Evolutionary conservation across 92 coral and sea anemone genomes (phyloP).

Genomic region (Nematostella vectensis): DNA sequence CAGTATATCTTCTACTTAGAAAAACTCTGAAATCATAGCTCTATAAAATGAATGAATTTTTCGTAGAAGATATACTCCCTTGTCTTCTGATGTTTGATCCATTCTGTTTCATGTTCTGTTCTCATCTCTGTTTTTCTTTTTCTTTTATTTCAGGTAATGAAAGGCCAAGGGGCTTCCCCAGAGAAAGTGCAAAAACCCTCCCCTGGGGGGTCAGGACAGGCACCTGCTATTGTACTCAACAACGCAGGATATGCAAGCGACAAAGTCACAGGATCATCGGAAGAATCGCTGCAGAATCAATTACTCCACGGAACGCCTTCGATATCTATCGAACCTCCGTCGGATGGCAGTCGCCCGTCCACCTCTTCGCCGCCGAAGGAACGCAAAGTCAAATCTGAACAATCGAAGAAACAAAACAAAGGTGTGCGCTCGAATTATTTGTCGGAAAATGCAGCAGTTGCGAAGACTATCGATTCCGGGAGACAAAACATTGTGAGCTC

Average conservation of each 20-base stretch:
- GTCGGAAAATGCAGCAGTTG: background rate
- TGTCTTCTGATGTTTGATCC: too few species aligned
- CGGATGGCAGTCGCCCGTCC: constrained; percentile 2
- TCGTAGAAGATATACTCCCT: too few species aligned
- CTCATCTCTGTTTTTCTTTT: too few species aligned
- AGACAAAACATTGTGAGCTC: background rate
- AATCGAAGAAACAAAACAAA: background rate
- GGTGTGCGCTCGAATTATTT: background rate
- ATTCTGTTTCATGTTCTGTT: too few species aligned
- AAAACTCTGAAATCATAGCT: too few species aligned
- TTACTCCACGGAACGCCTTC: constrained; percentile 11
- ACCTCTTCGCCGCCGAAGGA: background rate
- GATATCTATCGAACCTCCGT: constrained; percentile 11
- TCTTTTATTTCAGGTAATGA: background rate
- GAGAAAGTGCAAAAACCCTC: background rate
- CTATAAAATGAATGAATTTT: too few species aligned
- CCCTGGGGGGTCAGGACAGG: background rate
- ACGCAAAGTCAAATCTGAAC: background rate
- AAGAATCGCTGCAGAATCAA: background rate
- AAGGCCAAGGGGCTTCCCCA: background rate
- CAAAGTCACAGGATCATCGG: background rate
- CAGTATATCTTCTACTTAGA: too few species aligned
- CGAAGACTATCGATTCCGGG: background rate
- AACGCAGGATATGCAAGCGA: background rate
- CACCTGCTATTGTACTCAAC: background rate